Percentiles rank a stretch among this genome's conserved stretches.
Conservation (phyloP, 2,113 vertebrate species). For the Oreochromis niloticus region DNA sequence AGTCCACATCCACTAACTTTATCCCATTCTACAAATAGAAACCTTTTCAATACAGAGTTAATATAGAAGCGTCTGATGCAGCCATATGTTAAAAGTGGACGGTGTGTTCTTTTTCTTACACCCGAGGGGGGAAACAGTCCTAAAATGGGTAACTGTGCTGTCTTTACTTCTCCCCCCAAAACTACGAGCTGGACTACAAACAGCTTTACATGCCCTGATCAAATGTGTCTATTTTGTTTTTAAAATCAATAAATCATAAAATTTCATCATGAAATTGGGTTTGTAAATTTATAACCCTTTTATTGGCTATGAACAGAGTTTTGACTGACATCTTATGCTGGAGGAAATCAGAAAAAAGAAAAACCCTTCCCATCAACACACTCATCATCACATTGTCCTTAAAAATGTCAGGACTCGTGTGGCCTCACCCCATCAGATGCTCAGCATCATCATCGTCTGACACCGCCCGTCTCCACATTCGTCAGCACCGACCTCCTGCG, state of each 20-base stretch:
- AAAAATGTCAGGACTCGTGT: slow-evolving; percentile 18
- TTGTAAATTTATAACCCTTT: background rate
- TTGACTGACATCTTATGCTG: background rate
- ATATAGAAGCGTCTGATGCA: background rate
- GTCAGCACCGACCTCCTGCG: background rate
- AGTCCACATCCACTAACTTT: background rate
- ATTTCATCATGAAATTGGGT: background rate
- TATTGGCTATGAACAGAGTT: background rate
- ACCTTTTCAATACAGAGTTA: slow-evolving; percentile 6
- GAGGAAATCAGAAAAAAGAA: background rate
- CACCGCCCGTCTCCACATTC: slow-evolving; percentile 4
- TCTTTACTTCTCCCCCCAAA: background rate
- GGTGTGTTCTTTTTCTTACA: background rate
- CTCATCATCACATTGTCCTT: background rate
- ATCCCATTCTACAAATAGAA: slow-evolving; percentile 6
- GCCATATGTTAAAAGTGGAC: slow-evolving; percentile 1
- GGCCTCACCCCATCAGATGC: slow-evolving; percentile 3
- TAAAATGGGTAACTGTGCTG: background rate
- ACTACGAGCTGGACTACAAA: background rate
- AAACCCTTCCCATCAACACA: background rate
- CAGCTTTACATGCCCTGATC: background rate
- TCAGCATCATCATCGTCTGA: slow-evolving; percentile 18
- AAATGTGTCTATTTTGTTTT: background rate
- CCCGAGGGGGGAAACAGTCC: slow-evolving; percentile 1
- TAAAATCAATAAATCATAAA: background rate